Evolutionary conservation across 30 jellyfish, hydroid and myxozoan genomes (phyloP).

Genomic region (Pseudorhiza aurosa): DNA sequence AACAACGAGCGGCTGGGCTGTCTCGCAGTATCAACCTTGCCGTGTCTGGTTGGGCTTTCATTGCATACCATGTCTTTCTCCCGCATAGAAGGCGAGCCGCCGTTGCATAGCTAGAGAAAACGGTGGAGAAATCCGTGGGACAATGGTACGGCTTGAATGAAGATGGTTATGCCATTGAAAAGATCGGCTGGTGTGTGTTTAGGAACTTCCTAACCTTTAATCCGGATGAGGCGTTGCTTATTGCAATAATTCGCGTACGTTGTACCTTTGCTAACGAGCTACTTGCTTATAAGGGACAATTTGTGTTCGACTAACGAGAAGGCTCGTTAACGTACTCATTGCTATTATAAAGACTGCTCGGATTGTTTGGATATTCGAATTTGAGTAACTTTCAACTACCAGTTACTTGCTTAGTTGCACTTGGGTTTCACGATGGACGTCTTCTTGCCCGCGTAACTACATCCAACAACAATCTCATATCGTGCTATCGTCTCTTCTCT

Average conservation of each 20-base stretch:
- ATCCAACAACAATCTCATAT: too few relatives aligned
- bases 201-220: slow-evolving; percentile 34
- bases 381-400: too few relatives aligned
- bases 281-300: too few relatives aligned
- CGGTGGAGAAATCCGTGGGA: slow-evolving; percentile 37
- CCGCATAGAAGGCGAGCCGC: slow-evolving; percentile 26
- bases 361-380: too few relatives aligned
- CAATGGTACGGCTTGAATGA: slow-evolving; percentile 4
- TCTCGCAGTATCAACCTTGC: slow-evolving; percentile 21
- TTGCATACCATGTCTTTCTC: slow-evolving; percentile 4
- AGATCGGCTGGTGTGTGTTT: slow-evolving; percentile 7
- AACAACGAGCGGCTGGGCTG: slow-evolving; percentile 33
- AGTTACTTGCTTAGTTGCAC: too few relatives aligned
- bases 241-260: slow-evolving; percentile 28
- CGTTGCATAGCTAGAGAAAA: slow-evolving; percentile 33
- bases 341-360: too few relatives aligned
- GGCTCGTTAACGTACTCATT: too few relatives aligned
- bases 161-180: neutral
- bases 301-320: too few relatives aligned
- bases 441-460: too few relatives aligned
- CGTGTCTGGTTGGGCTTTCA: slow-evolving; percentile 35
- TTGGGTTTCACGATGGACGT: too few relatives aligned
- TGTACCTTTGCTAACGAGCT: too few relatives aligned
- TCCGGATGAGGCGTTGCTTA: slow-evolving; percentile 12
- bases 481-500: too few relatives aligned